These are phyloP conservation scores for Tupaia tana DNA, from an alignment of 2,113 vertebrate species.

Conservation along the genomic window DNA sequence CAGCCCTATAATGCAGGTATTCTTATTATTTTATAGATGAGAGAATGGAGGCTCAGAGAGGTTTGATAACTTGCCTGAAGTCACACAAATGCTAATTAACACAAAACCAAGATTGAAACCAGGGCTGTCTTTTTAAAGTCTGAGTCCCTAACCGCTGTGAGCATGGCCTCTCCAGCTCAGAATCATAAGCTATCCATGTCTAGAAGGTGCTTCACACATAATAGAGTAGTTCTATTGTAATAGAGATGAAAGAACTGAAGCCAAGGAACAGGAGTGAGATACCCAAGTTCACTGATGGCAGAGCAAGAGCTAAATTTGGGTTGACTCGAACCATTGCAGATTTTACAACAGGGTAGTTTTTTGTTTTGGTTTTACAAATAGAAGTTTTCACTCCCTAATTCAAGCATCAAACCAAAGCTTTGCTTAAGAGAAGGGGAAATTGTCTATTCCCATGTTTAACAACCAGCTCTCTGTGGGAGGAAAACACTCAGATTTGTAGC, in stretches of 20 bases:
- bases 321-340: conserved; percentile 9
- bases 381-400: conserved; percentile 30
- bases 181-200: conserved; percentile 8
- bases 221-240: background rate
- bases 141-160: background rate
- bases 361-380: conserved; percentile 45
- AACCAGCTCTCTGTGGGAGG: conserved; percentile 1
- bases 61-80: conserved; percentile 56
- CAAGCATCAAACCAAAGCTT: background rate
- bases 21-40: conserved; percentile 66
- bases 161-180: conserved; percentile 3
- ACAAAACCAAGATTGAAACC: conserved; percentile 27
- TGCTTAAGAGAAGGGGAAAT: background rate
- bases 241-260: conserved; percentile 52
- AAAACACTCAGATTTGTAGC: conserved; percentile 40
- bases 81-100: conserved; percentile 64
- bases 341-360: conserved; percentile 43
- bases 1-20: conserved; percentile 49
- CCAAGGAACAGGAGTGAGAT: background rate
- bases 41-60: conserved; percentile 55
- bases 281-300: background rate
- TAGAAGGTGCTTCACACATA: conserved; percentile 11
- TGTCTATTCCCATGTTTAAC: conserved; percentile 51
- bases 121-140: background rate
- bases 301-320: conserved; percentile 30